Percentiles rank a stretch among this genome's conserved stretches.
These are phyloP conservation scores for Miltochrista miniata DNA, from an alignment of 2,888 invertebrate genomes.

Conservation along the genomic window DNA sequence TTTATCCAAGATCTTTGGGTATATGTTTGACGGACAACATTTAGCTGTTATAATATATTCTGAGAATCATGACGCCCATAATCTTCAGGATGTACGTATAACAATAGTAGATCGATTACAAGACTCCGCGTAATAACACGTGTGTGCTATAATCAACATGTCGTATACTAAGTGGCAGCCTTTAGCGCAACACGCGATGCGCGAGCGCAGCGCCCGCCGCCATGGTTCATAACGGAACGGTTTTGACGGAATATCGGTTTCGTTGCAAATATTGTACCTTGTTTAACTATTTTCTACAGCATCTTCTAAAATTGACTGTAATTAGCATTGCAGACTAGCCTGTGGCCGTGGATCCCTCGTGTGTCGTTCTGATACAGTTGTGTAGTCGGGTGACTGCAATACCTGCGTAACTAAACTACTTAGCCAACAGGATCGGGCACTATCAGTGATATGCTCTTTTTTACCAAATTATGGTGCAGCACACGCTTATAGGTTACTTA, in stretches of 20 bases:
- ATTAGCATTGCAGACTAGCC: not conserved
- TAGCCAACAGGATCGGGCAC: too few relatives aligned
- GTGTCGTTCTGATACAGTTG: too few relatives aligned
- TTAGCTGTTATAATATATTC: not conserved
- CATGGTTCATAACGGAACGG: not conserved
- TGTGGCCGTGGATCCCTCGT: not conserved
- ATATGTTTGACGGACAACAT: too few relatives aligned
- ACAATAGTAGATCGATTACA: constrained; percentile 12
- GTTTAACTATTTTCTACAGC: not conserved
- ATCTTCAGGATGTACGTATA: not conserved
- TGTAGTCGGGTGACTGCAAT: too few relatives aligned
- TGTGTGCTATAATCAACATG: constrained; percentile 12
- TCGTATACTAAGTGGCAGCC: constrained; percentile 8
- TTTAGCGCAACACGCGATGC: constrained; percentile 13
- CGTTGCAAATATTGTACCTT: not conserved
- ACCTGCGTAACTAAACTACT: too few relatives aligned
- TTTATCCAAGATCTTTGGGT: too few relatives aligned
- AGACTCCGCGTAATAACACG: not conserved
- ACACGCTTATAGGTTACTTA: too few relatives aligned
- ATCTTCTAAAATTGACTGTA: not conserved
- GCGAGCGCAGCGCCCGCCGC: not conserved
- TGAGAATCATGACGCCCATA: constrained; percentile 2
- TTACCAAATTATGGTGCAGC: too few relatives aligned
- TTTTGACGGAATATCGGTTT: not conserved
- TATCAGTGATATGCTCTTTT: too few relatives aligned